Percentiles rank a stretch among this genome's conserved stretches.
Conservation (phyloP, 2,113 vertebrate genomes). For the Dendrocopos noguchii region DNA sequence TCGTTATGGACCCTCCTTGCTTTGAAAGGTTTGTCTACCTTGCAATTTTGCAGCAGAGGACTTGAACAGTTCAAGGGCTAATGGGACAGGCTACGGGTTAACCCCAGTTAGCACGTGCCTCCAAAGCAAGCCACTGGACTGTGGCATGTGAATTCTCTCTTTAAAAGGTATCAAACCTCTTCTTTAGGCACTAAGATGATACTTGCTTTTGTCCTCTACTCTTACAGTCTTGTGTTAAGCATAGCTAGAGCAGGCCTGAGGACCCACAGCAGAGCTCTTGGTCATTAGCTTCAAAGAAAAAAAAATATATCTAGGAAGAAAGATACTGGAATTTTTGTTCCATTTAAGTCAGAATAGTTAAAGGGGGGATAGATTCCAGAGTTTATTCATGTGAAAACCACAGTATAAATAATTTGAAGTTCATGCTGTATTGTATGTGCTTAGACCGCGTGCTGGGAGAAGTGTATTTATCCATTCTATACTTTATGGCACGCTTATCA, state of each 20-base stretch:
- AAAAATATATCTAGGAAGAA: neutral
- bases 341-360: neutral
- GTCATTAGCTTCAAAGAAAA: neutral
- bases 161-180: neutral
- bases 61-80: neutral
- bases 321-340: neutral
- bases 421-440: neutral
- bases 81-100: neutral
- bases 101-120: rapidly evolving
- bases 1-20: neutral
- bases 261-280: neutral
- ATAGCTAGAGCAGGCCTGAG: neutral
- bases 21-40: neutral
- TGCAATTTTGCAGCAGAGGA: neutral
- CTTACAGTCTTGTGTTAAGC: neutral
- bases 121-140: neutral
- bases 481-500: neutral
- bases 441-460: neutral
- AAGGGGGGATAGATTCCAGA: neutral
- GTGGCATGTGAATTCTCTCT: neutral
- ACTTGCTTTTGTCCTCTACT: neutral
- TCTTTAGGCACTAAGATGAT: neutral
- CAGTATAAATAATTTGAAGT: neutral
- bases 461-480: neutral
- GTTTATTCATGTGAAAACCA: neutral